These are phyloP conservation scores for Enhydra lutris DNA, from an alignment of 2,113 vertebrate species.

Conservation along the genomic window DNA sequence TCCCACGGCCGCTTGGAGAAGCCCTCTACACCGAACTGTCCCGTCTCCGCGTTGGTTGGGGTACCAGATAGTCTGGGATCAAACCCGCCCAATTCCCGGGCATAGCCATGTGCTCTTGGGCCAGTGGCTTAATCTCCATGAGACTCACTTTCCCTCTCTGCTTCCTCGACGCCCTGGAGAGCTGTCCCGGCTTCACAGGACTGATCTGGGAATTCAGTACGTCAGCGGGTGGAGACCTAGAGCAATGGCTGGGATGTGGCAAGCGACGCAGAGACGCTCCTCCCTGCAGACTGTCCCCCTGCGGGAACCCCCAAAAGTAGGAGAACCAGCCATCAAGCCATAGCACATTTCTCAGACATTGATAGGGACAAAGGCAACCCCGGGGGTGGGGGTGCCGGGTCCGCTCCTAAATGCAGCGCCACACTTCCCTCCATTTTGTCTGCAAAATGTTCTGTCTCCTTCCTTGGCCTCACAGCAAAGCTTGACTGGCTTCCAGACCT, in stretches of 20 bases:
- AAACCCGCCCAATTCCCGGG: neutral
- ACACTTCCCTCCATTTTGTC: neutral
- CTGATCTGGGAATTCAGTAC: neutral
- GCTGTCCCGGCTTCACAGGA: neutral
- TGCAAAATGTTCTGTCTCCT: neutral
- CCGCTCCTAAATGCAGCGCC: neutral
- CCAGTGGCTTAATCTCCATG: neutral
- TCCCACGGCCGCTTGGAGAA: neutral
- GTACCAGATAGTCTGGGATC: neutral
- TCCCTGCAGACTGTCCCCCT: no score
- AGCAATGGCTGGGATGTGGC: neutral
- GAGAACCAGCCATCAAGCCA: no score
- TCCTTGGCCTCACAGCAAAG: neutral
- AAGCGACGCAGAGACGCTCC: neutral
- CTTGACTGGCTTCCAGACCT: neutral
- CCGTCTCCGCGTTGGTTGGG: neutral
- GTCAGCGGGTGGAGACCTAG: neutral
- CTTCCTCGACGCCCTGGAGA: neutral
- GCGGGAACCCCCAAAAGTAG: neutral
- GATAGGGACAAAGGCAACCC: neutral
- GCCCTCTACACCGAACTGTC: fast-evolving
- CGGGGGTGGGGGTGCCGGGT: fast-evolving
- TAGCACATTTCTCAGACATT: neutral
- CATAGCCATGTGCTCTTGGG: fast-evolving
- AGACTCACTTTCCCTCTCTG: neutral